phyloP scores from a whole-genome alignment of 2,113 vertebrate species.

The Centropus bengalensis region DNA sequence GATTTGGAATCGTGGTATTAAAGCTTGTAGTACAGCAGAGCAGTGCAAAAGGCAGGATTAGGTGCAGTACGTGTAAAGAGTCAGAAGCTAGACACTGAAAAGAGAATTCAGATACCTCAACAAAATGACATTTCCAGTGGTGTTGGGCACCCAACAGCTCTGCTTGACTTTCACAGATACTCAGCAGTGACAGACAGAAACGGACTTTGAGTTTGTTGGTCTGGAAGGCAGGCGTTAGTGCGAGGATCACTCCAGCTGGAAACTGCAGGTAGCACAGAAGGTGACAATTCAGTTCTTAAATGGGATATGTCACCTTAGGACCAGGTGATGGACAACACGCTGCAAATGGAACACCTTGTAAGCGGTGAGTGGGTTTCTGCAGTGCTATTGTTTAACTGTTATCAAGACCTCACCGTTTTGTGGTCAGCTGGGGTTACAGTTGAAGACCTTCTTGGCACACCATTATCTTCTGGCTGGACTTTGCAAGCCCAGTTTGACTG shows the following conservation, averaged over 20 bases:
- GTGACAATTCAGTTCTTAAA: not conserved
- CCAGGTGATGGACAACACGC: rapidly evolving
- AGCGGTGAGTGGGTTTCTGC: not conserved
- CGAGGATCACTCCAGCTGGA: not conserved
- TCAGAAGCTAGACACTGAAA: not conserved
- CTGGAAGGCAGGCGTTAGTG: not conserved
- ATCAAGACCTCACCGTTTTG: not conserved
- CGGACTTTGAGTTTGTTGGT: not conserved
- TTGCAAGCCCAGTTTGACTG: not conserved
- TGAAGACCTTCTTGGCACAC: not conserved
- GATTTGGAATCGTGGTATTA: not conserved
- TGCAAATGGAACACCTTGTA: not conserved
- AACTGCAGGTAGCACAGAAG: not conserved
- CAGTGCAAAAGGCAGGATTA: not conserved
- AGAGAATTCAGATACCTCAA: not conserved
- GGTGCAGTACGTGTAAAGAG: rapidly evolving
- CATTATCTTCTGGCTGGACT: not conserved
- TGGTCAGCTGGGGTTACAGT: not conserved
- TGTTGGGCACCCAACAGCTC: not conserved
- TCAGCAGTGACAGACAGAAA: not conserved
- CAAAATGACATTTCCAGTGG: not conserved
- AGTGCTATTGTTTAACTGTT: not conserved
- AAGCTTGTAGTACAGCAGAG: not conserved
- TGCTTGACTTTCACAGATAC: not conserved
- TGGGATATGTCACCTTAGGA: not conserved